Evolutionary conservation across 2,888 invertebrate genomes (phyloP), one percentile per base, ranked within the genome.

Genomic region (Pristionchus mayeri): DNA sequence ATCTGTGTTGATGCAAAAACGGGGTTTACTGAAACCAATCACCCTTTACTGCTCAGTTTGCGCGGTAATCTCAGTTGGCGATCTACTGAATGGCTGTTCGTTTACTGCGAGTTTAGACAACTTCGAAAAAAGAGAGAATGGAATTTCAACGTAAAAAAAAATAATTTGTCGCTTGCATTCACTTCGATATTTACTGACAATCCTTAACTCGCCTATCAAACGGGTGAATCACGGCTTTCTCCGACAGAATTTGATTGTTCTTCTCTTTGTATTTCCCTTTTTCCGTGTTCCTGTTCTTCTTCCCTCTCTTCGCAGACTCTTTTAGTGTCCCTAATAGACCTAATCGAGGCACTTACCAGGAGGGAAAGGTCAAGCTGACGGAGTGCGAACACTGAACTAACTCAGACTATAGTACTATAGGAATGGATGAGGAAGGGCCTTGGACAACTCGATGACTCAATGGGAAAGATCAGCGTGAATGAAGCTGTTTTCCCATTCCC

Each of bases 281-380:
- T n/a, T 60, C 30, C 1, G 2, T 60, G 24, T 60, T 60, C 60
- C 60, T 60, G 60, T 60, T 60, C 30, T 60, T n/a, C 13, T 44
- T 27, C 30, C 30, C 60, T 30, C 9, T 24, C 30, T 60, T 16
- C 60, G 27, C 60, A 60, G 60, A 60, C 67, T 21, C 67, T 67
- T 67, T 67, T 34, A 67, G 67, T 37, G 67, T 67, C 67, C 67
- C 67, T 67, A 67, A 67, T 67, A 67, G 67, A 67, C 37, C 67
- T 67, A 67, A 67, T 67, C 67, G 67, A 67, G n/a, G 67, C 16
- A 67, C 67, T 67, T 67, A 13, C 2, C 9, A 60, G 30, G 57
- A 24, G 16, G 60, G 60, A 57, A 57, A 60, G 60, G 60, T 60
- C 60, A 60, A 60, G 60, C 30, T 60, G n/a, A 24, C 7, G 24